Percentiles rank a stretch among this genome's conserved stretches.
Evolutionary conservation across 2,888 invertebrate genomes (phyloP).

Genomic region (Tineola bisselliella): DNA sequence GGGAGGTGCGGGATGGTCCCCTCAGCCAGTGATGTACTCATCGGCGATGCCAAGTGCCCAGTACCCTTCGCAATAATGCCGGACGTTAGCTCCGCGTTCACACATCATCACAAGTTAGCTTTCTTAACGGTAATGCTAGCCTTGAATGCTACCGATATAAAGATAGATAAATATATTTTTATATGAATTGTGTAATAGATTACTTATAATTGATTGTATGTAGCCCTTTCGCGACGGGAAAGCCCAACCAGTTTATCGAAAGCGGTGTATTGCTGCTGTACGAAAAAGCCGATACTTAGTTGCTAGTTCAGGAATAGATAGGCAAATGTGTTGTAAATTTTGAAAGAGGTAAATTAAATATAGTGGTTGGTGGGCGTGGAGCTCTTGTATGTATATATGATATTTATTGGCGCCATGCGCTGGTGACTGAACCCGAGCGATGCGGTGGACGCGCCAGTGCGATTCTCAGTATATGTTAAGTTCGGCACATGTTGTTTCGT

Average conservation of each 20-base stretch:
- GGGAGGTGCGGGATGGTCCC: slow-evolving; percentile 63
- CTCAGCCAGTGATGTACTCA: slow-evolving; percentile 74
- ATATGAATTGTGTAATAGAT: neutral
- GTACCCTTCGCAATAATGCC: slow-evolving; percentile 85
- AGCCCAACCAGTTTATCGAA: neutral
- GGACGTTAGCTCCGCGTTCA: neutral
- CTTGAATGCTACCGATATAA: neutral
- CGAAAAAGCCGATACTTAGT: neutral
- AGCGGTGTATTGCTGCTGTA: neutral
- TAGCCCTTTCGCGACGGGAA: neutral
- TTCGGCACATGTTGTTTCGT: slow-evolving; percentile 66
- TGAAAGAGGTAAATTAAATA: slow-evolving; percentile 29
- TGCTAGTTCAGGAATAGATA: slow-evolving; percentile 18
- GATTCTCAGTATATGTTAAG: slow-evolving; percentile 55
- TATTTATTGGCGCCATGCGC: slow-evolving; percentile 59
- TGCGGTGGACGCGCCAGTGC: slow-evolving; percentile 47
- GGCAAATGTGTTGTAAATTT: slow-evolving; percentile 38
- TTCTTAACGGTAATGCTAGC: neutral
- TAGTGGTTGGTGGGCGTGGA: neutral
- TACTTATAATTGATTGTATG: neutral
- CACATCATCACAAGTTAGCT: neutral
- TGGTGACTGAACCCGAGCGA: slow-evolving; percentile 42
- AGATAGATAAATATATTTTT: neutral
- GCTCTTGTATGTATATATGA: slow-evolving; percentile 48
- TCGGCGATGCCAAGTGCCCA: slow-evolving; percentile 86